Base-by-base conservation (phyloP, 2,888 invertebrate genomes). In the Andrena hattorfiana region DNA sequence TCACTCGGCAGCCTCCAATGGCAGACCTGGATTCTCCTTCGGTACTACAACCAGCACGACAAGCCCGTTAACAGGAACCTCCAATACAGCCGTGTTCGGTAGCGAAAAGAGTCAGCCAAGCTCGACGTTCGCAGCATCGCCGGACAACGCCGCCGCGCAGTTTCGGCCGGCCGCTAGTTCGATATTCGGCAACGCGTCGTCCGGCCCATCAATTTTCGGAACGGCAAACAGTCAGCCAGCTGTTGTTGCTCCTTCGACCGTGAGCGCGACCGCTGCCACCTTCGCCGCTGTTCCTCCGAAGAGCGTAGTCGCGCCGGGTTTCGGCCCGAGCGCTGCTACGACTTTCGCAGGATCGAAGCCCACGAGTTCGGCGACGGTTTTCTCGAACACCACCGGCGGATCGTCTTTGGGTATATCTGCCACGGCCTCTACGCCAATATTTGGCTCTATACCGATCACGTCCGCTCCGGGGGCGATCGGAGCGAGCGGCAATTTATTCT, bases 261-360 rank as follows among this genome's bases (percentile, higher is more conserved):
- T 10, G 2, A 62, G 5, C 10, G 32, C 77, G 0, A 70, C 78
- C 26, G 16, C 75, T 3, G 72, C 69, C 42, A 54, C 87, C 0
- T 91, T 92, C 59, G 88, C 87, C 8, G 16, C 85, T 1, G 23
- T 56, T 4, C 4, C 56, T 1, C 85, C 89, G 1, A 90, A 85
- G 59, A 89, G 85, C 0, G 78, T 84, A 5, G 13, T 77, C 0
- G 26, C 81, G 0, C 54, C 83, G 16, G 51, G 74, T 8, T 91
- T 91, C 26, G 88, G 86, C 2, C 35, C 89, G 1, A 77, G 67
- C 8, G 75, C 59, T 4, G 56, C n/a, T 2, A 23, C 71, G 5
- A 32, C 87, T 1, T 49, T 83, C 0, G 28, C 71, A 13, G 83
- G 74, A 49, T 67, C 68, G n/a, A 26, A 62, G 20, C 10, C 70